Base-by-base conservation (phyloP, 2,888 invertebrate genomes). In the Ferrisia virgata region DNA sequence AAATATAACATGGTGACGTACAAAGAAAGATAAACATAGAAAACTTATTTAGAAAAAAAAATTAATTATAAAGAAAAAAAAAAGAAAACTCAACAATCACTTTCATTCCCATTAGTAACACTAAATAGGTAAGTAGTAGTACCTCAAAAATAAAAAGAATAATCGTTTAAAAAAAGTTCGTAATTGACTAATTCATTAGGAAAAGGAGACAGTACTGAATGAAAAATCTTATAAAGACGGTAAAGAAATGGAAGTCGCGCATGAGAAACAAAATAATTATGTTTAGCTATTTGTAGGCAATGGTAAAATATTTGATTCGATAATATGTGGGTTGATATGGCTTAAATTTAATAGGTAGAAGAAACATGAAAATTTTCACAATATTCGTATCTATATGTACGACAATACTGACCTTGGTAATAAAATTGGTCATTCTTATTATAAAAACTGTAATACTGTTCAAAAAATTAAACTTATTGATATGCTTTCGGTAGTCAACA, bases 391-490 rank as follows among this genome's bases (percentile, higher is more conserved):
- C 28, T 64, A 64, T 28, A 64, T 2, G 15, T 64, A 13, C 5
- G 15, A 64, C 28, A 64, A 28, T 13, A 64, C 64, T 64, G 64
- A 64, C 64, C 64, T 28, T 31, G 64, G 28, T 64, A 31, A 64
- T 64, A 64, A 64, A 64, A 64, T 28, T 64, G 64, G 64, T 64
- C 64, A 64, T 28, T 5, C 28, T 64, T 64, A 64, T 64, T 28
- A 64, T 28, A 64, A 53, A 64, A 64, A 64, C 28, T 28, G 64
- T 64, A 64, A 64, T 64, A 64, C 64, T 64, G 64, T 64, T 64
- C 28, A 64, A 36, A 76, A 76, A 76, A 76, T 76, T 76, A 76
- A 76, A 76, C 72, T 76, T 76, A 76, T 76, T 76, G 72, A 76
- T 76, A 76, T 76, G 72, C 72, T 76, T 76, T 76, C 72, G 36